phyloP scores from a whole-genome alignment of 1,140 invertebrate genomes.

The Drosophila nigromelanica region DNA sequence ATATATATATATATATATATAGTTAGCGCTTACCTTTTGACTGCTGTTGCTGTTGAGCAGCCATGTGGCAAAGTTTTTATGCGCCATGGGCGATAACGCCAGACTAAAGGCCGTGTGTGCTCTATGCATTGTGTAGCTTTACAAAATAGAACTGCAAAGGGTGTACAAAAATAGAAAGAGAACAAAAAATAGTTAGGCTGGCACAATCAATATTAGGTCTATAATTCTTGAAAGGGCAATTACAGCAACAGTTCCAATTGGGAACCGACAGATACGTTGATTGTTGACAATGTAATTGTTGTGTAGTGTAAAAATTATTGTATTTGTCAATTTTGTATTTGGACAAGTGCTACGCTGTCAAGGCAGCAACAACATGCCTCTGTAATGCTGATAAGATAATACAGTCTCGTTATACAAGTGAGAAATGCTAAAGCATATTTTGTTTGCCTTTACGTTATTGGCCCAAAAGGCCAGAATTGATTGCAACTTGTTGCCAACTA shows the following conservation, averaged over 20 bases:
- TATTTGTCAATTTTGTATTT: conserved; percentile 19
- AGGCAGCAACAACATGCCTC: conserved; percentile 12
- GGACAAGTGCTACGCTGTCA: conserved; percentile 25
- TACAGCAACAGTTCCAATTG: conserved; percentile 20
- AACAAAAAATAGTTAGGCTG: conserved; percentile 9
- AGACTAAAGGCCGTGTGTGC: conserved; percentile 88
- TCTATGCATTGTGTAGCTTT: conserved; percentile 88
- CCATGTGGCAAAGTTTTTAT: conserved; percentile 90
- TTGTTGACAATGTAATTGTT: conserved; percentile 64
- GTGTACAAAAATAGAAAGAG: conserved; percentile 2
- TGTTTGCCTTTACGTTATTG: conserved; percentile 57
- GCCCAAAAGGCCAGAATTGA: conserved; percentile 27
- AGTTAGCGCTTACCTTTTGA: conserved; percentile 85
- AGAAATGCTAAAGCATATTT: conserved; percentile 6
- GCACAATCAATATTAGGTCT: background rate
- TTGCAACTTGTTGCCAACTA: conserved; percentile 62
- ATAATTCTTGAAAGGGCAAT: conserved; percentile 15
- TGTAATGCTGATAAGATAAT: conserved; percentile 66
- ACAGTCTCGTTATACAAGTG: conserved; percentile 15
- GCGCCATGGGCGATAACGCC: conserved; percentile 87
- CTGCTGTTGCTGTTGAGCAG: conserved; percentile 85
- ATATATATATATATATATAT: background rate
- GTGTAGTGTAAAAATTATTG: conserved; percentile 1
- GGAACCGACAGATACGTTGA: conserved; percentile 24
- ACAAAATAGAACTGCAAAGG: conserved; percentile 71